phyloP scores from a whole-genome alignment of 2,113 vertebrate genomes.

The Fulmarus glacialis region DNA sequence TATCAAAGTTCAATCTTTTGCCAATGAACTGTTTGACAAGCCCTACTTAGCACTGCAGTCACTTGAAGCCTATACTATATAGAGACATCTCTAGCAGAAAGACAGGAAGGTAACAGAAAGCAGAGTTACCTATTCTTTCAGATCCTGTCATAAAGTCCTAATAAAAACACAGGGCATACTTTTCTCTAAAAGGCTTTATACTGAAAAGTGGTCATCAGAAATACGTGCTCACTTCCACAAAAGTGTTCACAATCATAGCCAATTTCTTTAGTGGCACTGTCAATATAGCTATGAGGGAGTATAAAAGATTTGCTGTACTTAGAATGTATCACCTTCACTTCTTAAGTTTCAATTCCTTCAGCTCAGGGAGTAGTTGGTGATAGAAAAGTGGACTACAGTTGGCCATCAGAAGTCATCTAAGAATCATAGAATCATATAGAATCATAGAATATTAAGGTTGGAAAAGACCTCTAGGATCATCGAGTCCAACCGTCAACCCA shows the following conservation, averaged over 20 bases:
- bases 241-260: background rate
- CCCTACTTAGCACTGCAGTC: slow-evolving; percentile 24
- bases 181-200: background rate
- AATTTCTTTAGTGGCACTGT: background rate
- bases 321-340: background rate
- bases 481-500: too few species aligned
- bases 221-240: background rate
- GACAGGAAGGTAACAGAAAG: slow-evolving; percentile 31
- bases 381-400: background rate
- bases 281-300: background rate
- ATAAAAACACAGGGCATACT: background rate
- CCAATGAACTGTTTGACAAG: slow-evolving; percentile 46
- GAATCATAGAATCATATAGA: too few species aligned
- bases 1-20: slow-evolving; percentile 58
- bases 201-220: background rate
- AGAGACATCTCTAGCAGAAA: slow-evolving; percentile 25
- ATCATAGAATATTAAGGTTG: too few species aligned
- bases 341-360: background rate
- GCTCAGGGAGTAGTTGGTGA: background rate
- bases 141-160: slow-evolving; percentile 13
- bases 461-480: too few species aligned
- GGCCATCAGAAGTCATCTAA: background rate
- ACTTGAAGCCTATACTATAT: slow-evolving; percentile 2
- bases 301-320: background rate
- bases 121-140: slow-evolving; percentile 41